These are phyloP conservation scores for Julus scanicus DNA, from an alignment of 2,888 invertebrate genomes.

Conservation along the genomic window DNA sequence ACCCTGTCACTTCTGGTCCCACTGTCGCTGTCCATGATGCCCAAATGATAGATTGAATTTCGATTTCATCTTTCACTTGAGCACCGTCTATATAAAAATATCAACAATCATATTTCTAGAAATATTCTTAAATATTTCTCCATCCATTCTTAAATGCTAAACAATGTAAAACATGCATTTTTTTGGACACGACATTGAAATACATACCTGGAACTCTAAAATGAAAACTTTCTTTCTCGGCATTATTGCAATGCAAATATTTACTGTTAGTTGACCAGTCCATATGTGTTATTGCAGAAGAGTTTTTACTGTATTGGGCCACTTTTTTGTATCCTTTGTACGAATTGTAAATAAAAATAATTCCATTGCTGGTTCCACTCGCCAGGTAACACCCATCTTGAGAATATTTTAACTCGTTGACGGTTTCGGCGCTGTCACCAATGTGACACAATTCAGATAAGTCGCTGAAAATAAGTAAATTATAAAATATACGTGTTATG, in stretches of 20 bases:
- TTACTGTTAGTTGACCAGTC: slow-evolving; percentile 68
- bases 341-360: slow-evolving; percentile 66
- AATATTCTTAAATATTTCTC: too few species aligned
- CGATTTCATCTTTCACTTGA: slow-evolving; percentile 25
- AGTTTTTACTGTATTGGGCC: slow-evolving; percentile 65
- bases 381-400: slow-evolving; percentile 67
- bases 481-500: too few species aligned
- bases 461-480: slow-evolving; percentile 62
- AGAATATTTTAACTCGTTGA: slow-evolving; percentile 68
- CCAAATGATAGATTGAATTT: slow-evolving; percentile 62
- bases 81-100: slow-evolving; percentile 38
- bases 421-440: slow-evolving; percentile 66
- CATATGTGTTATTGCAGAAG: slow-evolving; percentile 67
- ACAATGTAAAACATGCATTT: too few species aligned
- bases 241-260: slow-evolving; percentile 67
- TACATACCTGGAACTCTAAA: slow-evolving; percentile 65
- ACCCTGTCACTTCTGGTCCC: slow-evolving; percentile 65
- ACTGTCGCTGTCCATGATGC: slow-evolving; percentile 67
- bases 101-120: too few species aligned
- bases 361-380: slow-evolving; percentile 67
- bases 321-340: slow-evolving; percentile 62
- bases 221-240: slow-evolving; percentile 66
- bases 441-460: slow-evolving; percentile 64
- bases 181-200: background rate
- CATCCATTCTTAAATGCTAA: too few species aligned